Base-by-base conservation (phyloP, 2,797 vertebrate species). In the Notolepis coatsorum region DNA sequence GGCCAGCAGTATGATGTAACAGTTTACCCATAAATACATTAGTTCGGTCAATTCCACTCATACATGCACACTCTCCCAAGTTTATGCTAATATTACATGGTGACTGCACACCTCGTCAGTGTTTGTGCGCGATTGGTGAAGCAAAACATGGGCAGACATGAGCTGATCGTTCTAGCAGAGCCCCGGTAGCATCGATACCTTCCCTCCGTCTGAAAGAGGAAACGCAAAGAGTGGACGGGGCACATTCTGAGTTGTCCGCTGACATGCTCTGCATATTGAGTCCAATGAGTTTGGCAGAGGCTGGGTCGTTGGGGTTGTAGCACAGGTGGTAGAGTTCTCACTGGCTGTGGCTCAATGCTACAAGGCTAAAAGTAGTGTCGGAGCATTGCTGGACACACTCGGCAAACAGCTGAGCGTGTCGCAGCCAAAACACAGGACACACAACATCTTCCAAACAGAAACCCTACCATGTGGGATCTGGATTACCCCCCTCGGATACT, bases 371-470 rank as follows among this genome's bases (percentile, higher is more conserved):
- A 89, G 85, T 83, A 82, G 84, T 23, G 49, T 54, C 69, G 77
- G 86, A 81, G 77, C 68, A 74, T 62, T 65, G 79, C 72, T 28
- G 68, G 15, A 60, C 75, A 75, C 75, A 80, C 84, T 77, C 57
- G 73, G 81, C 81, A 79, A 89, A 89, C 87, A 91, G 88, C 88
- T 88, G 86, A 90, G 81, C 84, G 55, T 49, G 75, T 64, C 15
- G 57, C 83, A 84, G 68, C 77, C 85, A 84, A 79, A 85, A 86
- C 84, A 84, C 59, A 63, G 62, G 41, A 66, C 67, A 49, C 65
- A 71, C 65, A 81, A 70, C 88, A 81, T 73, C 39, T 84, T 84
- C 82, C 89, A 84, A 86, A 80, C 83, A 85, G 82, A 84, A 77
- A 82, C 65, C 1, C 12, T 13, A 68, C 58, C 49, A 61, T 49